These are phyloP conservation scores for Drosophila varians DNA, from an alignment of 1,140 invertebrate genomes.

Conservation along the genomic window DNA sequence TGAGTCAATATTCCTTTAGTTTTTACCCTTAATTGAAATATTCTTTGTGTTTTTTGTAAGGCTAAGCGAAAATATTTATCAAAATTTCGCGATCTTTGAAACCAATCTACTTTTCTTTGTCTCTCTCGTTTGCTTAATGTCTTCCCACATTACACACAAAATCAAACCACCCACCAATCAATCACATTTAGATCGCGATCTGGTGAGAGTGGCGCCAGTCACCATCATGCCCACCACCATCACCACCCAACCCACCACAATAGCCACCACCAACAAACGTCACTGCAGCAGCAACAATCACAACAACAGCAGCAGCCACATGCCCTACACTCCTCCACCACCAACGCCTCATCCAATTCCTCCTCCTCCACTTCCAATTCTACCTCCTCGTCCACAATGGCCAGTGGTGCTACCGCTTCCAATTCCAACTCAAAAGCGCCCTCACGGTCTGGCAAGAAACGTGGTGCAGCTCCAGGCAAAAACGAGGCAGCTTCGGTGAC, in stretches of 20 bases:
- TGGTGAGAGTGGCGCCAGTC: conserved; percentile 76
- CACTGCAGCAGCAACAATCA: conserved; percentile 41
- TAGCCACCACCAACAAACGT: conserved; percentile 38
- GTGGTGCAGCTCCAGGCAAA: conserved; percentile 58
- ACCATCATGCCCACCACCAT: conserved; percentile 65
- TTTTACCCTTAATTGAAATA: not conserved
- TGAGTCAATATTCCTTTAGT: not conserved
- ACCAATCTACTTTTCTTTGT: conserved; percentile 47
- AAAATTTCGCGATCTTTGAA: conserved; percentile 29
- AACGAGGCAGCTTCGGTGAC: conserved; percentile 22
- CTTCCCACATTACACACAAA: conserved; percentile 38
- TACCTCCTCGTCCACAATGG: conserved; percentile 16
- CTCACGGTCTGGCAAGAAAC: conserved; percentile 78
- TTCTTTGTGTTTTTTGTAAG: not conserved
- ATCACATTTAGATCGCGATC: conserved; percentile 73
- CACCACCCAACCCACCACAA: conserved; percentile 53
- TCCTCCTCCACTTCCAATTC: conserved; percentile 29
- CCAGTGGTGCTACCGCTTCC: conserved; percentile 12
- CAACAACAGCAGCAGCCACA: conserved; percentile 44
- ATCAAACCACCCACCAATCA: conserved; percentile 8
- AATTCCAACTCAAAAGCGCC: conserved; percentile 52
- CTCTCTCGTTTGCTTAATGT: conserved; percentile 67
- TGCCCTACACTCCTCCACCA: conserved; percentile 37
- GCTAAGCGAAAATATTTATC: not conserved
- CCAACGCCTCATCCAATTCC: conserved; percentile 13